Evolutionary conservation across 2,888 invertebrate species (phyloP).

Genomic region (Dromius quadrimaculatus): DNA sequence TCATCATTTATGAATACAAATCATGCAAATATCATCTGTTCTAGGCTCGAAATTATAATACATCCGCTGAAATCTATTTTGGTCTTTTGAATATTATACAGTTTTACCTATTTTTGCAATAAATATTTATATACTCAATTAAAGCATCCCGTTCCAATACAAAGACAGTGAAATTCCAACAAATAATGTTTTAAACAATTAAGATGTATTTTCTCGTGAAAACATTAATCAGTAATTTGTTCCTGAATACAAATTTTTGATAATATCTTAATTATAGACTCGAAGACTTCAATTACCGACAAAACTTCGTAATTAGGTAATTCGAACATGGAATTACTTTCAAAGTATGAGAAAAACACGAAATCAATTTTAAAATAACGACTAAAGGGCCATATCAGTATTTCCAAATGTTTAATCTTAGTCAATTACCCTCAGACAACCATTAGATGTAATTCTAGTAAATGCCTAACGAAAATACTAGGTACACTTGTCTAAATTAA

Average conservation of each 20-base stretch:
- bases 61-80: too few relatives aligned
- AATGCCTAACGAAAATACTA: constrained; percentile 14
- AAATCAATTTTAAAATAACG: background rate
- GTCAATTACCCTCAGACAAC: constrained; percentile 12
- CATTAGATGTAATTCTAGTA: constrained; percentile 32
- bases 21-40: too few relatives aligned
- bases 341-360: constrained; percentile 10
- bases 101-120: too few relatives aligned
- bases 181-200: too few relatives aligned
- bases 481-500: constrained; percentile 27
- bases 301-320: constrained; percentile 3
- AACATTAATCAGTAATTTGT: background rate
- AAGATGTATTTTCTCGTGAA: background rate
- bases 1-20: too few relatives aligned
- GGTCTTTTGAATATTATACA: too few relatives aligned
- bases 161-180: too few relatives aligned
- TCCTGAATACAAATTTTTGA: background rate
- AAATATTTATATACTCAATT: too few relatives aligned
- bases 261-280: background rate
- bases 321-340: constrained; percentile 4
- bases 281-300: too few relatives aligned
- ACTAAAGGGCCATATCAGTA: constrained; percentile 10
- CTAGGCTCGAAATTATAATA: too few relatives aligned
- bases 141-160: too few relatives aligned
- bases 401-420: constrained; percentile 14